Conservation (phyloP, 2,797 vertebrate species). For the Benthosema pterotum region DNA sequence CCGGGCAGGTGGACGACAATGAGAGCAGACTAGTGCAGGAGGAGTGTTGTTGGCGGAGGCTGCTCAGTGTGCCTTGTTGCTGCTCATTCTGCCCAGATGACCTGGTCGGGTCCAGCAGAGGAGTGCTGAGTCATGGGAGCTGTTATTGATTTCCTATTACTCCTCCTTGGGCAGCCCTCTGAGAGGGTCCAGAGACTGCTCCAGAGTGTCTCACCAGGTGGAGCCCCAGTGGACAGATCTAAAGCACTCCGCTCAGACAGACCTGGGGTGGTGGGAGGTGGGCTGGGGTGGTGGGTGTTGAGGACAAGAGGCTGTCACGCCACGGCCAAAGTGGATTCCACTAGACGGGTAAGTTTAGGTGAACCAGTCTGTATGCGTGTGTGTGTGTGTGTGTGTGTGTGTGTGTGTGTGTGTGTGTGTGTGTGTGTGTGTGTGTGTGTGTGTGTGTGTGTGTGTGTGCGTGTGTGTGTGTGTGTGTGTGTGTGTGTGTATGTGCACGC, state of each 20-base stretch:
- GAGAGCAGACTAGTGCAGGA: conserved; percentile 46
- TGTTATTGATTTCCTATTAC: conserved; percentile 75
- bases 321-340: conserved; percentile 37
- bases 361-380: background rate
- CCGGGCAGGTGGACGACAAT: conserved; percentile 20
- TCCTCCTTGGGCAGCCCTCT: conserved; percentile 53
- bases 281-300: conserved; percentile 53
- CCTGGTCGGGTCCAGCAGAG: conserved; percentile 25
- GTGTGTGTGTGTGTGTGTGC: too few species aligned
- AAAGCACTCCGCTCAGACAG: conserved; percentile 33
- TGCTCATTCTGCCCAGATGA: conserved; percentile 44
- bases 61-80: conserved; percentile 41
- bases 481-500: background rate
- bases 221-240: conserved; percentile 40
- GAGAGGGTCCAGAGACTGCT: conserved; percentile 56
- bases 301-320: conserved; percentile 33
- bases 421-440: background rate
- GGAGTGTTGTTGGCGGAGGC: too few species aligned
- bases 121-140: conserved; percentile 73
- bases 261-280: conserved; percentile 26
- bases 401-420: too few species aligned
- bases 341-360: conserved; percentile 20
- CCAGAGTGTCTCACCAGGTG: conserved; percentile 49
- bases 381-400: background rate
- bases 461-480: too few species aligned